phyloP scores from a whole-genome alignment of 2,113 vertebrate genomes.

The Solea solea region DNA sequence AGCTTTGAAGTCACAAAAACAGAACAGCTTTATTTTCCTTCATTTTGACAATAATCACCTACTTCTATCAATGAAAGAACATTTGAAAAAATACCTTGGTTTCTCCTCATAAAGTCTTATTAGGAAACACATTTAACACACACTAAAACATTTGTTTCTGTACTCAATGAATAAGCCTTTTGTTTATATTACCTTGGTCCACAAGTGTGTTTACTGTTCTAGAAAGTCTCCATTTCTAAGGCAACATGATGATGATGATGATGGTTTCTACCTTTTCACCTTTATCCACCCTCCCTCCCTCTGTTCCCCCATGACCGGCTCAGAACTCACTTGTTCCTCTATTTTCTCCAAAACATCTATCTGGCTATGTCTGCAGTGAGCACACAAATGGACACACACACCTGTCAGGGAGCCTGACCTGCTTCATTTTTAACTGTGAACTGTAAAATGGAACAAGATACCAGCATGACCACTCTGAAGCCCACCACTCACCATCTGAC shows the following conservation, averaged over 20 bases:
- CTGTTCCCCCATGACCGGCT: slow-evolving; percentile 2
- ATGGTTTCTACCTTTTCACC: slow-evolving; percentile 30
- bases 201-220: slow-evolving; percentile 31
- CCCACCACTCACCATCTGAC: slow-evolving; percentile 45
- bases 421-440: slow-evolving; percentile 9
- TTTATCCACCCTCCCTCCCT: slow-evolving; percentile 10
- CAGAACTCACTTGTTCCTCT: slow-evolving; percentile 49
- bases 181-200: slow-evolving; percentile 13
- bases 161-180: slow-evolving; percentile 1
- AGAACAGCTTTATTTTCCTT: background rate
- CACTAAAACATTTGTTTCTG: background rate
- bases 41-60: background rate
- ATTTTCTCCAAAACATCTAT: slow-evolving; percentile 33
- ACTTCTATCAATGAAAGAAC: background rate
- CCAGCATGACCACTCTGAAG: slow-evolving; percentile 17
- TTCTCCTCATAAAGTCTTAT: background rate
- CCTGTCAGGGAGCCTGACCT: background rate
- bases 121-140: background rate
- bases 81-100: background rate
- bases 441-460: slow-evolving; percentile 39
- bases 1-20: background rate
- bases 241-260: slow-evolving; percentile 24
- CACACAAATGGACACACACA: slow-evolving; percentile 18
- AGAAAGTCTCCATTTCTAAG: slow-evolving; percentile 36
- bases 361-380: slow-evolving; percentile 4